Base-by-base conservation (phyloP, 1,140 invertebrate species). In the Formica exsecta region DNA sequence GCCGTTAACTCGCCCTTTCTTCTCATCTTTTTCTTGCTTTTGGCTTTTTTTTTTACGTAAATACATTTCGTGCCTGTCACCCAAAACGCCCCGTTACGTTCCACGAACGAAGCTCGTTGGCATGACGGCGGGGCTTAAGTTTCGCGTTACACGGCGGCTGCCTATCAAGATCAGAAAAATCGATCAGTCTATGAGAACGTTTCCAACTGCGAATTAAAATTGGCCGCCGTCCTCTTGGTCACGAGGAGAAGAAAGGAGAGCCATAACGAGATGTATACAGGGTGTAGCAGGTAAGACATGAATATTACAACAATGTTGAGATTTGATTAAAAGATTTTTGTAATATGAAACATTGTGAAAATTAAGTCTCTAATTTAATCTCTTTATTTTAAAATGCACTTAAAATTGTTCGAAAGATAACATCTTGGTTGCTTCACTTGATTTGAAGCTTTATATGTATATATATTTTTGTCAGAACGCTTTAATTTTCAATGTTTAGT, bases 61-160 rank as follows among this genome's bases (percentile, higher is more conserved):
- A 83, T 38, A 70, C 79, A 70, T 83, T 83, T 83, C 79, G 79
- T 83, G 79, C 79, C 79, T 83, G 79, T 83, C 79, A 70, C 79
- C 68, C 68, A 83, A 83, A 83, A 83, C 79, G 57, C 79, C 68
- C 68, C 79, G 68, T 83, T 83, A 83, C 68, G 51, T 74, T 86
- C 41, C 64, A 59, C 81, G 54, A 88, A 83, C 76, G 68, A 71
- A 51, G 83, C 68, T 80, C 75, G 83, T 75, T 79, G 66, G 75
- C 79, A 83, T 83, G 81, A 88, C 83, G 44, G 83, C 77, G 87
- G 87, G 87, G 87, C 85, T 88, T 88, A 89, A 89, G 87, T 89
- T 89, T 89, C 80, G 75, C 87, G 85, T 89, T 89, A 88, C 81
- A 86, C 66, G 66, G 68, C 87, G 85, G 87, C 36, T 44, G 71